Base-by-base conservation (phyloP, 2,113 vertebrate species). In the Patagioenas fasciata region DNA sequence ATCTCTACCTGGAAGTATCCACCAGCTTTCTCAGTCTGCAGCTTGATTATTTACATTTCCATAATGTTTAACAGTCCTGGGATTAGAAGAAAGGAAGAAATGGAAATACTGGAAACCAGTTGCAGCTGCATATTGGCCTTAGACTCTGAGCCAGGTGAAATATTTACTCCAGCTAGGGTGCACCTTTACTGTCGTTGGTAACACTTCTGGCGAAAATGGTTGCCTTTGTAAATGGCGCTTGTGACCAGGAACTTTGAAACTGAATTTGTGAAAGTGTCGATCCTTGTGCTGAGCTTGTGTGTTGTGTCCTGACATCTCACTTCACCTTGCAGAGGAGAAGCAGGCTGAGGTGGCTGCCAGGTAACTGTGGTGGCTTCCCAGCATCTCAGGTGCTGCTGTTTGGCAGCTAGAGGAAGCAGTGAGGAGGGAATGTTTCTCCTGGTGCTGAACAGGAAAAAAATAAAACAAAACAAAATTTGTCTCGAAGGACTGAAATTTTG, bases 401-500 rank as follows among this genome's bases (percentile, higher is more conserved):
- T 15, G 40, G 62, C n/a, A 66, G 51, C 69, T 74, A 34, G 80
- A 72, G 86, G 34, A 89, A 25, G 36, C 31, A 75, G 40, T 16
- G 26, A 58, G 57, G 26, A 88, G 54, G 62, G 71, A 50, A 15
- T n/a, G 93, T 88, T 73, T 44, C 73, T 91, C 11, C n/a, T 80
- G 0, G 0, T 47, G 10, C 42, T 90, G 73, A 28, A 57, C 66
- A 83, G 74, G 29, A 34, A 58, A 7, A 5, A 64, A 89, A 85
- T 54, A 53, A 82, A 85, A 54, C 57, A 82, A 75, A 50, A 50
- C 20, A 24, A 21, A 65, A 18, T 73, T 79, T 58, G 50, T 65
- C 79, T 94, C 79, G 48, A 20, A 85, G 67, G 82, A 48, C 48
- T 74, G 25, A 64, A 70, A 70, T 66, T 85, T 32, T 88, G 58